phyloP scores from a whole-genome alignment of 2,797 vertebrate genomes.

The Sorex maritimensis region DNA sequence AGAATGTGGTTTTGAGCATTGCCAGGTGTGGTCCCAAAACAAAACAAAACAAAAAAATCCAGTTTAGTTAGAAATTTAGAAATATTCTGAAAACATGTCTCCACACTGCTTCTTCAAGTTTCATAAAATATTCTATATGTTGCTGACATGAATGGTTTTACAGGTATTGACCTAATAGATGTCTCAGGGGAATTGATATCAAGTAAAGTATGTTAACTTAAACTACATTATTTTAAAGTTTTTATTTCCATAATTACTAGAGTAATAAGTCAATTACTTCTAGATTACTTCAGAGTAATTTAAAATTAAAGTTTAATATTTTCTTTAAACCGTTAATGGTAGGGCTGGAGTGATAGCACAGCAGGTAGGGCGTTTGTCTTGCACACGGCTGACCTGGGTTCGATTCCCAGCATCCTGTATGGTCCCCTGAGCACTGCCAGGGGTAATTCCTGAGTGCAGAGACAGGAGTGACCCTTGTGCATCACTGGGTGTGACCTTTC shows the following conservation, averaged over 20 bases:
- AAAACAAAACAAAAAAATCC: too few species aligned
- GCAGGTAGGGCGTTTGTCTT: too few species aligned
- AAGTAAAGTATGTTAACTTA: constrained; percentile 38
- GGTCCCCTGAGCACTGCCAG: too few species aligned
- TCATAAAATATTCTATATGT: constrained; percentile 34
- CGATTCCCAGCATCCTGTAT: too few species aligned
- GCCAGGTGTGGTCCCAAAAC: too few species aligned
- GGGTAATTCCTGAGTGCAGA: too few species aligned
- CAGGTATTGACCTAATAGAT: not conserved
- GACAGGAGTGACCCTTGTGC: too few species aligned
- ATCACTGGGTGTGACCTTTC: too few species aligned
- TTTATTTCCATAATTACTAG: not conserved
- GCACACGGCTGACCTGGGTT: too few species aligned
- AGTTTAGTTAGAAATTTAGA: not conserved
- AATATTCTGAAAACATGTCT: constrained; percentile 35
- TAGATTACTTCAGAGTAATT: constrained; percentile 59
- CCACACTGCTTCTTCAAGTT: not conserved
- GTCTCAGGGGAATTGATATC: not conserved
- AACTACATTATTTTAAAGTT: constrained; percentile 38
- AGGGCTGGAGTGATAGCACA: too few species aligned
- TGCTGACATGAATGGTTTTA: constrained; percentile 7
- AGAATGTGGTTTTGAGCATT: too few species aligned
- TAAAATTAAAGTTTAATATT: constrained; percentile 56
- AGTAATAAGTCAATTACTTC: not conserved
- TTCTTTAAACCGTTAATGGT: constrained; percentile 34